Evolutionary conservation across 2,113 vertebrate genomes (phyloP).

Genomic region (Percina caprodes): DNA sequence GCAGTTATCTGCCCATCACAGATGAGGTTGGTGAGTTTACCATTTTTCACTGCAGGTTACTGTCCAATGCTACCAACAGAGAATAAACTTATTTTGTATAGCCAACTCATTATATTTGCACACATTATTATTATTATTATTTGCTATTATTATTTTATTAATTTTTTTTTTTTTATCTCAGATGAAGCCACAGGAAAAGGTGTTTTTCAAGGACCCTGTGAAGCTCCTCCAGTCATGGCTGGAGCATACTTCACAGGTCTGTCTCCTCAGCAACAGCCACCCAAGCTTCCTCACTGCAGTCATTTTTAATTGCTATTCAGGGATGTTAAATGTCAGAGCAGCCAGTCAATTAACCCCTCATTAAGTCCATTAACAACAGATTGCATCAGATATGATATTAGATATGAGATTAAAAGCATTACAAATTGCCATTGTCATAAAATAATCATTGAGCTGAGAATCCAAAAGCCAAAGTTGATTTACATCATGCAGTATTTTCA

Average conservation of each 20-base stretch:
- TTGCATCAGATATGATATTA: neutral
- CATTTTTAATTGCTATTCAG: slow-evolving; percentile 13
- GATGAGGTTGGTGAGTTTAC: slow-evolving; percentile 83
- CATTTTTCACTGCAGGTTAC: neutral
- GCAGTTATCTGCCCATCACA: slow-evolving; percentile 87
- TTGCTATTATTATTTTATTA: neutral
- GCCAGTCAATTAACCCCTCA: slow-evolving; percentile 5
- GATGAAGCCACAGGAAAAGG: slow-evolving; percentile 89
- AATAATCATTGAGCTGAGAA: neutral
- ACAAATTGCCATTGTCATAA: neutral
- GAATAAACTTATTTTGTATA: neutral
- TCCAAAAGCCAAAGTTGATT: neutral
- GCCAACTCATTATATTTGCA: neutral
- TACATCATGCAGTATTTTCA: neutral
- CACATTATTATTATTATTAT: neutral
- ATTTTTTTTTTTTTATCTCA: slow-evolving; percentile 56
- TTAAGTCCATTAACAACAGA: neutral
- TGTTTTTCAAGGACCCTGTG: slow-evolving; percentile 87
- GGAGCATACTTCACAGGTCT: slow-evolving; percentile 87
- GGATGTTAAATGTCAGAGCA: slow-evolving; percentile 35
- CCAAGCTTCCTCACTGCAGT: neutral
- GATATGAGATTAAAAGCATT: slow-evolving; percentile 29
- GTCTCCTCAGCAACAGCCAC: slow-evolving; percentile 21
- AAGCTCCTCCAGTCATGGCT: slow-evolving; percentile 84
- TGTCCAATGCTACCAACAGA: neutral